Conservation (phyloP, 2,113 vertebrate genomes). For the Mesembrinibis cayennensis region DNA sequence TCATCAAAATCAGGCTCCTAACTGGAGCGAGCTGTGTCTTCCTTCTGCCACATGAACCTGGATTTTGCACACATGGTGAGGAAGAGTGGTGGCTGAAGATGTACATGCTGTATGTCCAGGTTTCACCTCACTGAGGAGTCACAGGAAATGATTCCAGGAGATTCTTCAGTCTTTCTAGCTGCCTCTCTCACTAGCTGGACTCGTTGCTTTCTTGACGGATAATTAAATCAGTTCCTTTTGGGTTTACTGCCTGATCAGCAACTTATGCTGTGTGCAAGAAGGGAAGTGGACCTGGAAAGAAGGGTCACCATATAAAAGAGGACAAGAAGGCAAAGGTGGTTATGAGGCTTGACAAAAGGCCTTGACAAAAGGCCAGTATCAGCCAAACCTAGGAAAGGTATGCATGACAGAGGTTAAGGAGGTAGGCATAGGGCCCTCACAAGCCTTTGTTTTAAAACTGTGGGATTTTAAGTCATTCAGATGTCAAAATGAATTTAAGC, state of each 20-base stretch:
- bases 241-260: neutral
- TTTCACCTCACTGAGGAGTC: neutral
- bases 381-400: neutral
- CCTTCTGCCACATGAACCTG: neutral
- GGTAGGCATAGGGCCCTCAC: neutral
- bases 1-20: neutral
- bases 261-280: neutral
- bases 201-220: neutral
- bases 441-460: neutral
- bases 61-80: neutral
- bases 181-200: neutral
- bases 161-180: neutral
- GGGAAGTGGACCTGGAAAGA: neutral
- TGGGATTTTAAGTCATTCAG: neutral
- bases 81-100: neutral
- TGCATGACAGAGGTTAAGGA: neutral
- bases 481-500: neutral
- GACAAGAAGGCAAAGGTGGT: neutral
- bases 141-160: neutral
- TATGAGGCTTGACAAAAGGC: neutral
- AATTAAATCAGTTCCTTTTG: neutral
- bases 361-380: neutral
- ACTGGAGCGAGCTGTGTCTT: neutral
- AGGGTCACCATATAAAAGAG: neutral
- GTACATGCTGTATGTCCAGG: neutral